Base-by-base conservation (phyloP, 1,140 invertebrate genomes). In the Paraescarpia echinospica region DNA sequence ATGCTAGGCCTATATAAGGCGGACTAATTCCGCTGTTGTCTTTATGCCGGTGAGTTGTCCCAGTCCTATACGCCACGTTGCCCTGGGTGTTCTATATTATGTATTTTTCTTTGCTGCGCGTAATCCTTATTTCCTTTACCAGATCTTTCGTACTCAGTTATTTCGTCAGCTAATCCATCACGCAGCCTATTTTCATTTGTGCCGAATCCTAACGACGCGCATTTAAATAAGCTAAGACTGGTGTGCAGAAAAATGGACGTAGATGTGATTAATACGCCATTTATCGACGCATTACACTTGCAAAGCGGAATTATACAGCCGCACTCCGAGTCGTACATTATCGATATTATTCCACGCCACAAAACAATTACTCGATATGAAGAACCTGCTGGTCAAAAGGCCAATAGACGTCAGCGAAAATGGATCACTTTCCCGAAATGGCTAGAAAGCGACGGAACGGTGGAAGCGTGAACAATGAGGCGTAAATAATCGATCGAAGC, bases 271-370 rank as follows among this genome's bases (percentile, higher is more conserved):
- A 77, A 77, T 77, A 77, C 59, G 59, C 59, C 59, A 77, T 77
- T 77, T 77, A 77, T 77, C 59, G 59, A 77, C 59, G 59, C 27
- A 77, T 77, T 77, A 77, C 59, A 77, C 59, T 77, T 77, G 59
- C 59, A 77, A 77, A 77, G 59, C 59, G 27, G 22, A 77, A 77
- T 77, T 77, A 77, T 77, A 77, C 59, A 14, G 59, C 27, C 59
- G 59, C 2, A 31, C 59, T 77, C 14, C 12, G 59, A 18, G 59
- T 77, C 59, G 59, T 77, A 77, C 59, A 77, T 77, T 77, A 77
- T 27, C 59, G 59, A 77, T 77, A 77, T 77, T 77, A 77, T 77
- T 77, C 59, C 59, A 77, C 59, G 59, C 59, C 59, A 77, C 59
- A 77, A 77, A 77, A 77, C 59, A 77, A 77, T 77, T 77, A 77